Percentiles rank a stretch among this genome's conserved stretches.
phyloP scores from a whole-genome alignment of 2,113 vertebrate species.

The Coryphaenoides rupestris region DNA sequence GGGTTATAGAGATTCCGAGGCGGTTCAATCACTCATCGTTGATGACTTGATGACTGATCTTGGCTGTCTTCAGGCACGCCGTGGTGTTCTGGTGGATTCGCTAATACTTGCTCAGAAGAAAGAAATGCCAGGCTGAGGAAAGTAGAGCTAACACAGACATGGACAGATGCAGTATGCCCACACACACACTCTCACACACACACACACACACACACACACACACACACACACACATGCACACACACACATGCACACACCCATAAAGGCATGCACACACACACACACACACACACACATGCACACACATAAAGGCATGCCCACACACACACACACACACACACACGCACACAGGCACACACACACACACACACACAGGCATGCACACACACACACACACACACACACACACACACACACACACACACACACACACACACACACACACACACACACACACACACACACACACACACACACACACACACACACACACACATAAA shows the following conservation, averaged over 20 bases:
- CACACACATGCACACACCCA: neutral
- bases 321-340: constrained; percentile 5
- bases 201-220: neutral
- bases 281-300: neutral
- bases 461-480: neutral
- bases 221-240: neutral
- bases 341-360: neutral
- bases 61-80: too few relatives aligned
- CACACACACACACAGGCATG: neutral
- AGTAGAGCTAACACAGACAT: neutral
- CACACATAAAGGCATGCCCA: neutral
- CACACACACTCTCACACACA: too few relatives aligned
- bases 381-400: neutral
- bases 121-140: neutral
- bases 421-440: constrained; percentile 1
- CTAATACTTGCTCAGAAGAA: too few relatives aligned
- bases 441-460: neutral
- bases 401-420: constrained; percentile 1
- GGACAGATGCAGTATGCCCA: neutral
- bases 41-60: too few relatives aligned
- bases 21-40: too few relatives aligned
- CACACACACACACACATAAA: constrained; percentile 1
- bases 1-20: too few relatives aligned
- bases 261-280: neutral
- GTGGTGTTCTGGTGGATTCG: too few relatives aligned